A percentile compares a stretch with the other conserved stretches of the same genome.
These are phyloP conservation scores for Pardalotus punctatus DNA, from an alignment of 2,113 vertebrate genomes.

Conservation along the genomic window DNA sequence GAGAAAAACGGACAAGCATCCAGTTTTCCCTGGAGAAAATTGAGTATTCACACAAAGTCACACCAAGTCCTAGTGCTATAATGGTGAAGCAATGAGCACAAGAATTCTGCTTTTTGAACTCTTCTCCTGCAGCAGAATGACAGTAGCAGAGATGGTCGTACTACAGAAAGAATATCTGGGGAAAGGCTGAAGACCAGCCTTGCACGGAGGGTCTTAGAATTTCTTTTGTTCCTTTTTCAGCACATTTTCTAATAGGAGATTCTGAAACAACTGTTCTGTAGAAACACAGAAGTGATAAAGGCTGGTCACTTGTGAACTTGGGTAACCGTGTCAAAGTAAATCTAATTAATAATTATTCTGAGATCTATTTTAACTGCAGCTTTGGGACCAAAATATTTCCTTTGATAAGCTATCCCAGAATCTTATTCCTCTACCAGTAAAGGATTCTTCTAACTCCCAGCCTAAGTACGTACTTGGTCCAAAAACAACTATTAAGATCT, in stretches of 20 bases:
- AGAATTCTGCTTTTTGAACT: not conserved
- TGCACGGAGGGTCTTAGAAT: not conserved
- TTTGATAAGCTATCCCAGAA: not conserved
- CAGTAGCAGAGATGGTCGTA: not conserved
- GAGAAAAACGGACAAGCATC: not conserved
- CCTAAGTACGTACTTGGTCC: not conserved
- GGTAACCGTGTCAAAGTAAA: not conserved
- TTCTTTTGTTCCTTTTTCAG: not conserved
- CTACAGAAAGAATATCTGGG: not conserved
- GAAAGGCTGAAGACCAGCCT: not conserved
- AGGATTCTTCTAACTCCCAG: not conserved
- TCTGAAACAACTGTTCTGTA: not conserved
- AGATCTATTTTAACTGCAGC: not conserved
- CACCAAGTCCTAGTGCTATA: not conserved
- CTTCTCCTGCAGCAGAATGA: not conserved
- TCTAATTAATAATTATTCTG: not conserved
- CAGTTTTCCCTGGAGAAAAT: not conserved
- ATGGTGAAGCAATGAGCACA: not conserved
- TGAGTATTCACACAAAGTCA: not conserved
- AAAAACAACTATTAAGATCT: not conserved
- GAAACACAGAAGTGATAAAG: not conserved
- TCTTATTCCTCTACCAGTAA: not conserved
- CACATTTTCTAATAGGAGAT: not conserved
- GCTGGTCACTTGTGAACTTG: not conserved
- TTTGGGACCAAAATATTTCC: not conserved